Evolutionary conservation across 2,888 invertebrate genomes (phyloP).

Genomic region (Trichogramma dendrolimi): DNA sequence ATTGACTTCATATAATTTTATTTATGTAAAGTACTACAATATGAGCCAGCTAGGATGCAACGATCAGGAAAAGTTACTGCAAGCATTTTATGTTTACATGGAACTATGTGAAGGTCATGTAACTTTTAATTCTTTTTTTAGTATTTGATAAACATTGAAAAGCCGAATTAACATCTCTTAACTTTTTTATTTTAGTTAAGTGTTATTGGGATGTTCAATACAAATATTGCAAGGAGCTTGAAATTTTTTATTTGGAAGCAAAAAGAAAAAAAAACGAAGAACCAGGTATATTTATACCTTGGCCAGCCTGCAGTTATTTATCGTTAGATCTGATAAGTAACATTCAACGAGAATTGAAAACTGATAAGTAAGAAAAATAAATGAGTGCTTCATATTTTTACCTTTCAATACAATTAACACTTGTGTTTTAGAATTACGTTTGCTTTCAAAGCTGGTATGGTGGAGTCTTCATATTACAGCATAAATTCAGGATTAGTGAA

Average conservation of each 20-base stretch:
- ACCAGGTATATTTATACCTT: constrained; percentile 51
- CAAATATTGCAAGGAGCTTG: constrained; percentile 47
- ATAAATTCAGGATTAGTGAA: constrained; percentile 41
- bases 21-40: constrained; percentile 48
- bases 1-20: background rate
- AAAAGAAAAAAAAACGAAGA: constrained; percentile 45
- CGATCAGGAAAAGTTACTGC: constrained; percentile 51
- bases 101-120: constrained; percentile 57
- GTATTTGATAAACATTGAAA: constrained; percentile 7
- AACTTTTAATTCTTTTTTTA: constrained; percentile 13
- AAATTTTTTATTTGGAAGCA: constrained; percentile 52
- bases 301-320: constrained; percentile 47
- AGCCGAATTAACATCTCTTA: background rate
- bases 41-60: constrained; percentile 52
- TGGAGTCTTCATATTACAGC: constrained; percentile 45
- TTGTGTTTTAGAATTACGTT: constrained; percentile 39
- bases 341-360: constrained; percentile 51
- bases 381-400: constrained; percentile 8
- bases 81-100: constrained; percentile 56
- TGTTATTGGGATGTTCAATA: constrained; percentile 54
- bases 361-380: constrained; percentile 33
- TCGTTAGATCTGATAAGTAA: constrained; percentile 48
- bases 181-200: constrained; percentile 43
- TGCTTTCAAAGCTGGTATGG: constrained; percentile 46
- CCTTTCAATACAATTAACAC: constrained; percentile 1